A percentile compares a stretch with the other conserved stretches of the same genome.
These are phyloP conservation scores for Hypanus sabinus DNA, from an alignment of 2,113 vertebrate species.

Conservation along the genomic window DNA sequence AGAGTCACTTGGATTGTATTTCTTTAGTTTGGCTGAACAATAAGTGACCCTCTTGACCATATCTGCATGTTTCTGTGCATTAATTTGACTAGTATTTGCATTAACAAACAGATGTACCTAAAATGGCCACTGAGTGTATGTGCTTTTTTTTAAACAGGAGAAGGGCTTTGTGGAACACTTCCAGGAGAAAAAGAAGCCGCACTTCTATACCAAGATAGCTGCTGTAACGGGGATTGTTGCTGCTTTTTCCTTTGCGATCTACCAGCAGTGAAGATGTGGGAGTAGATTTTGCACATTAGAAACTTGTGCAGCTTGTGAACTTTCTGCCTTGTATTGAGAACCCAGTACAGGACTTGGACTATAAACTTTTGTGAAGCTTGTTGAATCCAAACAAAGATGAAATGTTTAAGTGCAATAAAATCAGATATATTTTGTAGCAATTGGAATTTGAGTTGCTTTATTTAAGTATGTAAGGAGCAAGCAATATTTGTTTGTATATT, in stretches of 20 bases:
- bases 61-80: no score
- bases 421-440: not conserved
- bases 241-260: conserved; percentile 19
- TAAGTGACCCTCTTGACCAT: no score
- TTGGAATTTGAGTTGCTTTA: not conserved
- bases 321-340: not conserved
- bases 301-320: not conserved
- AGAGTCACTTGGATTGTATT: no score
- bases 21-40: no score
- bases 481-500: not conserved
- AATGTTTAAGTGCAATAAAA: not conserved
- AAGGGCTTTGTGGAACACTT: conserved; percentile 18
- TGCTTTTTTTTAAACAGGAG: not conserved
- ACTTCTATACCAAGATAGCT: not conserved
- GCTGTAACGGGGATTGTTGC: conserved; percentile 19
- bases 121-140: not conserved
- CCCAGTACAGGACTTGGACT: not conserved
- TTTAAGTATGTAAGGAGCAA: not conserved
- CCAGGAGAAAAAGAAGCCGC: not conserved
- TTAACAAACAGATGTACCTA: no score
- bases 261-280: not conserved
- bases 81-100: no score
- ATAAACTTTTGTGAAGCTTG: not conserved
- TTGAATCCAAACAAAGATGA: not conserved
- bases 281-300: not conserved